A percentile compares a stretch with the other conserved stretches of the same genome.
phyloP scores from a whole-genome alignment of 1,140 invertebrate species.

The Drosophila simulans region DNA sequence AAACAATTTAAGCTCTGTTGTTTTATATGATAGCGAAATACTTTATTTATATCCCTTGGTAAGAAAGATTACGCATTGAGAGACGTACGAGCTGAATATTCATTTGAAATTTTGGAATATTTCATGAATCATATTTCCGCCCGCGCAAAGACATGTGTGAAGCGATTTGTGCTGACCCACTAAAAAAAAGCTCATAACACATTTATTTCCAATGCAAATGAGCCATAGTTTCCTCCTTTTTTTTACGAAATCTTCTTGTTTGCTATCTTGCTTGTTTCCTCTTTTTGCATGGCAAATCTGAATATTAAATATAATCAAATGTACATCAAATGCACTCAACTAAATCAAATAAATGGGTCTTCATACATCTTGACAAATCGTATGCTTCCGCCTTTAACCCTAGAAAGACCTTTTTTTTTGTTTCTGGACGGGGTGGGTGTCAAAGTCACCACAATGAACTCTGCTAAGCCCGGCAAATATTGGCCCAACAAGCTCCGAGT shows the following conservation, averaged over 20 bases:
- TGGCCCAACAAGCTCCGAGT: constrained; percentile 62
- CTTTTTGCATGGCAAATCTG: constrained; percentile 29
- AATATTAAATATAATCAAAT: constrained; percentile 58
- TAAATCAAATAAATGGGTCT: constrained; percentile 64
- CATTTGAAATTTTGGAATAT: constrained; percentile 46
- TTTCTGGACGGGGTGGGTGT: constrained; percentile 17
- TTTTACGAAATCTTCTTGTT: not conserved
- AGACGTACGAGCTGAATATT: constrained; percentile 12
- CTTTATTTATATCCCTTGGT: constrained; percentile 9
- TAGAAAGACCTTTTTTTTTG: not conserved
- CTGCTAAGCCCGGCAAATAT: constrained; percentile 67
- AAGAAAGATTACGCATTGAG: constrained; percentile 9
- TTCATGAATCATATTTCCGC: constrained; percentile 54
- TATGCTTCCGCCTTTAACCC: constrained; percentile 32
- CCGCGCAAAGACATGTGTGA: constrained; percentile 23
- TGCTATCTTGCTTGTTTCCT: not conserved
- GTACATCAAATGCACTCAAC: constrained; percentile 50
- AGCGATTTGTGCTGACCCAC: constrained; percentile 33
- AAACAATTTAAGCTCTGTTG: not conserved
- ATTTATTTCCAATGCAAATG: constrained; percentile 52
- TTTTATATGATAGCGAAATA: not conserved
- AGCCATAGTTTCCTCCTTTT: constrained; percentile 21
- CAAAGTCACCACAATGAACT: constrained; percentile 67
- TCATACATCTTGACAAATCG: constrained; percentile 66
- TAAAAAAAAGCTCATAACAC: constrained; percentile 25